These are phyloP conservation scores for Cataglyphis livida DNA, from an alignment of 2,888 invertebrate species.

Conservation along the genomic window DNA sequence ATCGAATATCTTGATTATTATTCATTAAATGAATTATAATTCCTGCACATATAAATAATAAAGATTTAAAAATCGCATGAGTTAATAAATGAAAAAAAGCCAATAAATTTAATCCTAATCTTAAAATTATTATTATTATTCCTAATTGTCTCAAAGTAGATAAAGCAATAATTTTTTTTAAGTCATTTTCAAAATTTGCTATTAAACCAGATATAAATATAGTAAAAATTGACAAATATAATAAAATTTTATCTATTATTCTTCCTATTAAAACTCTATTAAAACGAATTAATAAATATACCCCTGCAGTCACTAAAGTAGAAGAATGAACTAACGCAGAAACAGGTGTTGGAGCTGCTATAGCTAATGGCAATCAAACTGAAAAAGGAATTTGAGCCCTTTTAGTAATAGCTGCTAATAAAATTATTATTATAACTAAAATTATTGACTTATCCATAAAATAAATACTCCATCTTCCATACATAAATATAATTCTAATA, in stretches of 20 bases:
- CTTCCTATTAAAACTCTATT: constrained; percentile 85
- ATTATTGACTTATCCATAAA: background rate
- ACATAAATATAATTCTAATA: background rate
- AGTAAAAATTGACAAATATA: too few species aligned
- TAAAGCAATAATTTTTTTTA: too few species aligned
- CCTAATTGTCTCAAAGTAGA: constrained; percentile 85
- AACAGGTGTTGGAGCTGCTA: constrained; percentile 90
- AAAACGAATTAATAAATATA: constrained; percentile 91
- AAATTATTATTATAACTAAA: constrained; percentile 73
- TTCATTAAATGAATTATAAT: too few species aligned
- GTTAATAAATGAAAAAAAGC: constrained; percentile 91
- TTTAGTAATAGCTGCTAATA: constrained; percentile 88
- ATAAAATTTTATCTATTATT: constrained; percentile 20
- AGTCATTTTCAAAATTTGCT: too few species aligned
- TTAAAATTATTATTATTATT: constrained; percentile 90
- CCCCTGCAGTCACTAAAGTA: constrained; percentile 90
- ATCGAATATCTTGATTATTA: background rate
- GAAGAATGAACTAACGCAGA: constrained; percentile 93
- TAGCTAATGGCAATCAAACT: constrained; percentile 91
- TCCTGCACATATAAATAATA: background rate
- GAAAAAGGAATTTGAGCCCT: constrained; percentile 92
- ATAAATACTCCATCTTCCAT: background rate
- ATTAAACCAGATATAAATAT: too few species aligned
- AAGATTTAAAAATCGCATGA: constrained; percentile 90
- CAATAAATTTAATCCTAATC: constrained; percentile 87